Percentiles rank a stretch among this genome's conserved stretches.
Conservation (phyloP, 1,140 invertebrate species). For the Ectropis grisescens region DNA sequence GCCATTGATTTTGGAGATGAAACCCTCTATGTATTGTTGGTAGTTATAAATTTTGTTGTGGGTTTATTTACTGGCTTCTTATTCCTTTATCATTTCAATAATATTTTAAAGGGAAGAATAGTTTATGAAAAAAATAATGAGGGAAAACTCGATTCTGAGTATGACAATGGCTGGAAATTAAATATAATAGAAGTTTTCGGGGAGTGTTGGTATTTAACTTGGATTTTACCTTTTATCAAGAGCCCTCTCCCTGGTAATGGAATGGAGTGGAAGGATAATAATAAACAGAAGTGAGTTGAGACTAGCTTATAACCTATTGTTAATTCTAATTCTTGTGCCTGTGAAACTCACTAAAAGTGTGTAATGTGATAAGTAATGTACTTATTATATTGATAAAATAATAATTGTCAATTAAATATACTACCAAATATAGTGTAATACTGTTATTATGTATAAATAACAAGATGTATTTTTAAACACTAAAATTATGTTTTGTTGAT, state of each 20-base stretch:
- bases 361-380: too few relatives aligned
- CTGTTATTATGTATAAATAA: too few relatives aligned
- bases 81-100: slow-evolving; percentile 79
- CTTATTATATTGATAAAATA: too few relatives aligned
- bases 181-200: slow-evolving; percentile 89
- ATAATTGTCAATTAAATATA: too few relatives aligned
- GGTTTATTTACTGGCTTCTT: slow-evolving; percentile 77
- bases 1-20: slow-evolving; percentile 42
- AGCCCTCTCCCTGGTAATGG: slow-evolving; percentile 85
- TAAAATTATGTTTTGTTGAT: too few relatives aligned
- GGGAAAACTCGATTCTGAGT: slow-evolving; percentile 47
- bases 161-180: slow-evolving; percentile 78
- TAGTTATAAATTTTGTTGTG: slow-evolving; percentile 77
- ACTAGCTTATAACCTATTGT: too few relatives aligned
- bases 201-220: slow-evolving; percentile 81
- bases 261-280: slow-evolving; percentile 72
- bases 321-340: too few relatives aligned
- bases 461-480: too few relatives aligned
- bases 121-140: slow-evolving; percentile 75
- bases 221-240: slow-evolving; percentile 83
- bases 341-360: too few relatives aligned
- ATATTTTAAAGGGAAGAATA: slow-evolving; percentile 78
- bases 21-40: slow-evolving; percentile 76
- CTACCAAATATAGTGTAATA: too few relatives aligned
- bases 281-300: slow-evolving; percentile 35